These are phyloP conservation scores for Druon quercuslanigerum DNA, from an alignment of 1,140 invertebrate genomes.

Conservation along the genomic window DNA sequence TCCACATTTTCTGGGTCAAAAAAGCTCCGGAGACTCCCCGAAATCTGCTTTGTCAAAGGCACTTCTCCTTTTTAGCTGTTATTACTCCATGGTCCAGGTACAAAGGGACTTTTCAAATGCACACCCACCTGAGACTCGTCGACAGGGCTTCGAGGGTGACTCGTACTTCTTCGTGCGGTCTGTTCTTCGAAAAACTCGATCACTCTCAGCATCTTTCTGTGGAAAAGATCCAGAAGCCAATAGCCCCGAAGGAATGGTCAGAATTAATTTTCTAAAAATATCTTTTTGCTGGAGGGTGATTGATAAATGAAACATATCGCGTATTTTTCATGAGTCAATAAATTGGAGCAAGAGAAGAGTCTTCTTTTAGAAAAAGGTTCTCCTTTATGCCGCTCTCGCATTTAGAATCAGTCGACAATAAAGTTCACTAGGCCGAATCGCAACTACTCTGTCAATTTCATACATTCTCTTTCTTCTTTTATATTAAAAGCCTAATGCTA, in stretches of 20 bases:
- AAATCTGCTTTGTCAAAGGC: background rate
- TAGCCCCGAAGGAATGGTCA: background rate
- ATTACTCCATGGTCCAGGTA: background rate
- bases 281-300: background rate
- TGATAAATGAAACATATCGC: background rate
- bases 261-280: conserved; percentile 25
- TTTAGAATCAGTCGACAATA: conserved; percentile 4
- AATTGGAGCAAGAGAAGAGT: background rate
- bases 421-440: conserved; percentile 23
- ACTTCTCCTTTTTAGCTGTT: background rate
- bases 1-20: conserved; percentile 36
- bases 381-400: background rate
- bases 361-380: background rate
- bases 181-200: conserved; percentile 5
- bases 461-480: background rate
- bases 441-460: conserved; percentile 26
- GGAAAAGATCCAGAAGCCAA: background rate
- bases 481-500: background rate
- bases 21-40: conserved; percentile 10
- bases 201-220: background rate
- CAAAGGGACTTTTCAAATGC: conserved; percentile 1
- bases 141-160: background rate
- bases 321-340: conserved; percentile 3
- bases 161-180: conserved; percentile 25
- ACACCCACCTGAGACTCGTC: background rate